Evolutionary conservation across 2,888 invertebrate species (phyloP).

Genomic region (Panorpa germanica): DNA sequence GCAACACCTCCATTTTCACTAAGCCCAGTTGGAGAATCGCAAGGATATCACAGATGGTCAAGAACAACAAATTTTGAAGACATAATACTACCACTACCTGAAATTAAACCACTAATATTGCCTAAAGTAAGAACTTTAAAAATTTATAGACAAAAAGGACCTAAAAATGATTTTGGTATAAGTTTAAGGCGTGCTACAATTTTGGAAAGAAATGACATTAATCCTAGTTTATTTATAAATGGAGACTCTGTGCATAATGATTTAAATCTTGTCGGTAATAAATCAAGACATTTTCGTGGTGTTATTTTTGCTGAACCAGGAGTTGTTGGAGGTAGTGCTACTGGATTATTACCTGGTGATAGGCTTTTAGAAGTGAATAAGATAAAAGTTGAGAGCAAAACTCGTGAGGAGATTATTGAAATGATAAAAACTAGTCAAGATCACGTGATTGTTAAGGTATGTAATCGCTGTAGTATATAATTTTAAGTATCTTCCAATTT

Average conservation of each 20-base stretch:
- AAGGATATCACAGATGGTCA: slow-evolving; percentile 67
- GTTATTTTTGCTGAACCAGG: slow-evolving; percentile 88
- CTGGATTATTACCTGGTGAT: slow-evolving; percentile 87
- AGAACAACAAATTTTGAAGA: slow-evolving; percentile 59
- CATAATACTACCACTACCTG: slow-evolving; percentile 49
- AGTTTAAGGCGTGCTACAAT: slow-evolving; percentile 77
- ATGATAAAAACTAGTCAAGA: slow-evolving; percentile 75
- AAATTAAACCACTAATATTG: slow-evolving; percentile 43
- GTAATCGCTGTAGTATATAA: slow-evolving; percentile 15
- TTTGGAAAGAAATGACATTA: slow-evolving; percentile 42
- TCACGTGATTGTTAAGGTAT: slow-evolving; percentile 67
- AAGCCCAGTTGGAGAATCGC: slow-evolving; percentile 70
- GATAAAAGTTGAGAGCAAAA: slow-evolving; percentile 63
- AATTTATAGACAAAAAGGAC: slow-evolving; percentile 61
- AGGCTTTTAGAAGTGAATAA: slow-evolving; percentile 82
- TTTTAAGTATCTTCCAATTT: slow-evolving; percentile 1
- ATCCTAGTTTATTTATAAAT: slow-evolving; percentile 19
- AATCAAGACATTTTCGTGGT: slow-evolving; percentile 25
- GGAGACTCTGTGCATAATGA: slow-evolving; percentile 23
- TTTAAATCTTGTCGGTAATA: too few species aligned
- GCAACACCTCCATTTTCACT: slow-evolving; percentile 74
- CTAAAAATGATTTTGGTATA: slow-evolving; percentile 85
- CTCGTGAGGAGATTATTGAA: slow-evolving; percentile 83
- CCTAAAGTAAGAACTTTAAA: slow-evolving; percentile 56
- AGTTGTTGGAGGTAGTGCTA: slow-evolving; percentile 50